Evolutionary conservation across 2,113 vertebrate genomes (phyloP).

Genomic region (Myotis yumanensis): DNA sequence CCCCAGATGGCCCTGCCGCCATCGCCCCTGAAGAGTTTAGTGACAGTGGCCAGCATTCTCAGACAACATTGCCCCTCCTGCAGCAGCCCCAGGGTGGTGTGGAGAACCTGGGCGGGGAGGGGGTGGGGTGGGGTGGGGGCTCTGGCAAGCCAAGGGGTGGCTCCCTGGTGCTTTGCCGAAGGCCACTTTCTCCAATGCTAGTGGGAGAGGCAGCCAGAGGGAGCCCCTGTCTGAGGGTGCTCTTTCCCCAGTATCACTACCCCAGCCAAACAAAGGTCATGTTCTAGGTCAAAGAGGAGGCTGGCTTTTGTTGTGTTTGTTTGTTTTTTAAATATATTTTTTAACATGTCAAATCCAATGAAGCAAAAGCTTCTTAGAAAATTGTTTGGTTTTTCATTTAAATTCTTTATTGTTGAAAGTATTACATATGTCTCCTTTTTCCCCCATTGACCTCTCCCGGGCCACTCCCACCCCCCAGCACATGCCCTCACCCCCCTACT

Average conservation of each 20-base stretch:
- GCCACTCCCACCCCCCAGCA: too few species aligned
- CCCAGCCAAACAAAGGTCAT: not conserved
- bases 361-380: too few species aligned
- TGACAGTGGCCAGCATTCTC: not conserved
- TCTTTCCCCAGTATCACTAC: not conserved
- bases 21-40: not conserved
- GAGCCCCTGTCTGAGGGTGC: not conserved
- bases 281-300: not conserved
- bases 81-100: not conserved
- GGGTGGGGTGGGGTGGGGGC: rapidly evolving
- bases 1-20: not conserved
- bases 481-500: too few species aligned
- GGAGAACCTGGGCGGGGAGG: too few species aligned
- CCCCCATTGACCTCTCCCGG: too few species aligned
- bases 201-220: not conserved
- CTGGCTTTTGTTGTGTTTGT: not conserved
- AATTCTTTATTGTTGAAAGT: too few species aligned
- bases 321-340: too few species aligned
- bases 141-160: not conserved
- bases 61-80: not conserved
- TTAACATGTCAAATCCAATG: too few species aligned
- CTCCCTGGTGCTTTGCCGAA: not conserved
- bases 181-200: not conserved
- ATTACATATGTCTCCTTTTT: too few species aligned
- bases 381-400: too few species aligned